phyloP scores from a whole-genome alignment of 1,140 invertebrate genomes.

The Diuraphis noxia region DNA sequence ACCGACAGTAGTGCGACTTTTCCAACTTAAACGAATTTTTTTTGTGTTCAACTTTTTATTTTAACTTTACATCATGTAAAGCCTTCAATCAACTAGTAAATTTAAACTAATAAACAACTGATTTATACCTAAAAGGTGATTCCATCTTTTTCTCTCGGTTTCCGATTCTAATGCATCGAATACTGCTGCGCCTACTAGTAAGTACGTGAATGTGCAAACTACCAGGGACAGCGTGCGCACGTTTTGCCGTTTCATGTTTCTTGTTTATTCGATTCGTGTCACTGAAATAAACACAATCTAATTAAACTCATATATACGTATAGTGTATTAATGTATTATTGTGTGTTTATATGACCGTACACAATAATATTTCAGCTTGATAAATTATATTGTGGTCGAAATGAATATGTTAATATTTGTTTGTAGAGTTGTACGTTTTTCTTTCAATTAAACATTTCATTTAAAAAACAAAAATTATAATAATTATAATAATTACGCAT shows the following conservation, averaged over 20 bases:
- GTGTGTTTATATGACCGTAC: neutral
- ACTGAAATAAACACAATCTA: neutral
- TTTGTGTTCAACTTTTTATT: neutral
- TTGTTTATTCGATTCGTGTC: neutral
- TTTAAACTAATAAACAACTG: neutral
- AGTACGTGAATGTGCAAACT: conserved; percentile 98
- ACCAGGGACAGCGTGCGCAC: conserved; percentile 97
- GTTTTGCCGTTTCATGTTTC: conserved; percentile 91
- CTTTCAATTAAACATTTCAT: neutral
- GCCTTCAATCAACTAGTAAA: neutral
- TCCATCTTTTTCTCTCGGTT: conserved; percentile 84
- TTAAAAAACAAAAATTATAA: neutral
- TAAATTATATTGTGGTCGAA: neutral
- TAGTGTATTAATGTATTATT: neutral
- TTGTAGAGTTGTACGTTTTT: neutral
- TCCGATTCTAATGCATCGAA: conserved; percentile 97
- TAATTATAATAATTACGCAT: neutral
- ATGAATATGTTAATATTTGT: neutral
- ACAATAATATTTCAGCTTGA: neutral
- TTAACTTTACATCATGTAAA: neutral
- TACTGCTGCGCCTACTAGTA: conserved; percentile 97
- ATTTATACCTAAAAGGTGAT: conserved; percentile 75
- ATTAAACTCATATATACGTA: neutral
- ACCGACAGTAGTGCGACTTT: neutral
- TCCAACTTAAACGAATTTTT: neutral